phyloP scores from a whole-genome alignment of 2,888 invertebrate species.

The Isoperla grammatica region DNA sequence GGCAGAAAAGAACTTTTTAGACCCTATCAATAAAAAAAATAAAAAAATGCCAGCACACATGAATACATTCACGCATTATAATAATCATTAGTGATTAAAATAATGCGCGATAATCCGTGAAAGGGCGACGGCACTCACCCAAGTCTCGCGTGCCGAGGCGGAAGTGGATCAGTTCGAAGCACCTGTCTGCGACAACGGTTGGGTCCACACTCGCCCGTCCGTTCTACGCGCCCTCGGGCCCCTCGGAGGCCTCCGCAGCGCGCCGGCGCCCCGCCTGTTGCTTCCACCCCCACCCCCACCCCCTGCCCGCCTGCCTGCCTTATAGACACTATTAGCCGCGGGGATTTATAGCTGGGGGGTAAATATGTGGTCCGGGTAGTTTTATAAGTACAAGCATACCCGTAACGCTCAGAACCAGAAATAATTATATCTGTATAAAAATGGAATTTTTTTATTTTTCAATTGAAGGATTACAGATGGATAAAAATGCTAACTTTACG shows the following conservation, averaged over 20 bases:
- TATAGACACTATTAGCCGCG: constrained; percentile 13
- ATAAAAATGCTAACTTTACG: no score
- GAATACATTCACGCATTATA: no score
- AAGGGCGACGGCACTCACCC: background rate
- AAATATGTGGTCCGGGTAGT: constrained; percentile 17
- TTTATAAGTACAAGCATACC: constrained; percentile 9
- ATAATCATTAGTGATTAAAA: no score
- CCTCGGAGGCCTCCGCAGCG: background rate
- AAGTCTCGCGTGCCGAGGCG: background rate
- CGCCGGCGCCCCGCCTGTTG: constrained; percentile 18
- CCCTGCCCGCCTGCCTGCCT: background rate
- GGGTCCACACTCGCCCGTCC: background rate
- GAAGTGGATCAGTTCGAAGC: background rate
- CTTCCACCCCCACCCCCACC: constrained; percentile 2
- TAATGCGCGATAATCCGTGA: no score
- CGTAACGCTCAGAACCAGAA: no score
- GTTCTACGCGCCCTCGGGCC: background rate
- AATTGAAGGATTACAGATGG: no score
- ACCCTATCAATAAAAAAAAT: no score
- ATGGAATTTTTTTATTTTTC: no score
- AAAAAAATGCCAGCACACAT: no score
- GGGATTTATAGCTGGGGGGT: constrained; percentile 14
- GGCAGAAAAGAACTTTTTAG: no score
- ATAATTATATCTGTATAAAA: no score
- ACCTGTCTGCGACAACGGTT: background rate